Base-by-base conservation (phyloP, 2,888 invertebrate species). In the Mechanitis mazaeus region DNA sequence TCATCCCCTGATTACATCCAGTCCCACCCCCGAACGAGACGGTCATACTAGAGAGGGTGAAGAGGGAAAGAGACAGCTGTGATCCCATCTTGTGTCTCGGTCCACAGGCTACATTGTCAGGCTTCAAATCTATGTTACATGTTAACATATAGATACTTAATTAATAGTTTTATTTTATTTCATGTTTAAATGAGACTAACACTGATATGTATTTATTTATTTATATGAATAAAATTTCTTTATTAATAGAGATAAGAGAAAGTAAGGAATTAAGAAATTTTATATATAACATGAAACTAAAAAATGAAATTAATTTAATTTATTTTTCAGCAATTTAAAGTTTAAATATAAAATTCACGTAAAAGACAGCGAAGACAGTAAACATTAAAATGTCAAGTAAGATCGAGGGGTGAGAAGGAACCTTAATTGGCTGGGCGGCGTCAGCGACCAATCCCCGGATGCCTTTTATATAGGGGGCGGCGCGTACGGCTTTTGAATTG, bases 71-170 rank as follows among this genome's bases (percentile, higher is more conserved):
- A 77, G 85, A 83, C 74, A 72, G 87, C 72, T 76, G 88, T 79
- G 85, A 88, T 87, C 92, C 92, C 92, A 92, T 93, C 92, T 93
- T 93, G 92, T 92, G 81, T 82, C 83, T 83, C 85, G 75, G 89
- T 90, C 89, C 83, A 88, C 87, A 90, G 90, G 90, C 88, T 89
- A 90, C 84, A 83, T 90, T 88, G 90, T 90, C 90, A 90, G 79
- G 81, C 78, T 75, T 75, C 75, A 81, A 81, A 79, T 81, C 81
- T 81, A 79, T 83, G 80, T 83, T 80, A 82, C 82, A 77, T 78
- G 76, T 75, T 73, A 77, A 79, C 74, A 78, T 80, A 76, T 57
- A 47, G 33, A 38, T 42, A 35, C 50, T 59, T 57, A 67, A 68
- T 70, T 59, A 62, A 50, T 20, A 7, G 6, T 2, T 59, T 58